These are phyloP conservation scores for Erinaceus europaeus DNA, from an alignment of 2,113 vertebrate genomes.

Conservation along the genomic window DNA sequence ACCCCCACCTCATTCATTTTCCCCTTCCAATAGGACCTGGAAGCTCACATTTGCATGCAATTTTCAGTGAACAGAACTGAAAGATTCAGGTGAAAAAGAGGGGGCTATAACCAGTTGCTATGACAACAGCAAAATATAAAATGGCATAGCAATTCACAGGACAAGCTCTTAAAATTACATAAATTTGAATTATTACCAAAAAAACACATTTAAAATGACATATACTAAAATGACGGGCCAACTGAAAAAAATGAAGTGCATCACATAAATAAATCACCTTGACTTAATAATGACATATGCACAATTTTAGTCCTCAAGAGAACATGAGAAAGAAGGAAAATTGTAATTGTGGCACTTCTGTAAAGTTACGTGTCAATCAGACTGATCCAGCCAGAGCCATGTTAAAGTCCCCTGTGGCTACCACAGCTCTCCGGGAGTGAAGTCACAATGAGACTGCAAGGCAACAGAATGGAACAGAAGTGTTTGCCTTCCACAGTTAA, in stretches of 20 bases:
- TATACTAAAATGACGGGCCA: conserved; percentile 39
- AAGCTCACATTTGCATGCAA: conserved; percentile 64
- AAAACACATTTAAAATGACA: conserved; percentile 48
- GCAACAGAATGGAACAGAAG: background rate
- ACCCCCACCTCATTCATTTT: conserved; percentile 38
- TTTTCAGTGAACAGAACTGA: conserved; percentile 60
- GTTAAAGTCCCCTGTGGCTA: background rate
- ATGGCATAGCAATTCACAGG: conserved; percentile 72
- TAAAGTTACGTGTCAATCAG: conserved; percentile 39
- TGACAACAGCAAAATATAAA: conserved; percentile 74
- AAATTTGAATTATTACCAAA: conserved; percentile 77
- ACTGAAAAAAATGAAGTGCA: conserved; percentile 50
- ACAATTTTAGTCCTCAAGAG: conserved; percentile 21
- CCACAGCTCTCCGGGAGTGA: conserved; percentile 1
- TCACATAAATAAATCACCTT: conserved; percentile 40
- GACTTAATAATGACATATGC: conserved; percentile 40
- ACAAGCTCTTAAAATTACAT: conserved; percentile 77
- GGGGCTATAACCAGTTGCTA: conserved; percentile 75
- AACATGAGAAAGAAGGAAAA: background rate
- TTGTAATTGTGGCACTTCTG: background rate
- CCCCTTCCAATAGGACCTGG: conserved; percentile 15
- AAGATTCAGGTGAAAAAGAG: conserved; percentile 63
- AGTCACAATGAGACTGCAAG: conserved; percentile 21
- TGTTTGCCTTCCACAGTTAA: background rate
- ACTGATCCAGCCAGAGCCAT: background rate